Conservation (phyloP, 2,113 vertebrate genomes). For the Geococcyx californianus region DNA sequence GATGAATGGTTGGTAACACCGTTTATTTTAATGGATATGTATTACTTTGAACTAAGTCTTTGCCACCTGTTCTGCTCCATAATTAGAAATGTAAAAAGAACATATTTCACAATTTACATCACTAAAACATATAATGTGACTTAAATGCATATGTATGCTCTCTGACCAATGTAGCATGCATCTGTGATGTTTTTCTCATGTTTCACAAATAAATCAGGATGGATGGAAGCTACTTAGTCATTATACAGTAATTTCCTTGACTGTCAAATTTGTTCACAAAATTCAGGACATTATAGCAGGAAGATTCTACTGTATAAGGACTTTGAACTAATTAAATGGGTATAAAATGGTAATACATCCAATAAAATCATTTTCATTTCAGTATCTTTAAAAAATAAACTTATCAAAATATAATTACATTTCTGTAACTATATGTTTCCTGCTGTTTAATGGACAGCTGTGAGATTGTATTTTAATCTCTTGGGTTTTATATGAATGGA, state of each 20-base stretch:
- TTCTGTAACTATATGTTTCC: conserved; percentile 22
- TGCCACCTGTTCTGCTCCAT: conserved; percentile 64
- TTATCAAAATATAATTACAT: background rate
- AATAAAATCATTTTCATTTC: background rate
- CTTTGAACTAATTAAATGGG: background rate
- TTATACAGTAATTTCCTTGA: conserved; percentile 7
- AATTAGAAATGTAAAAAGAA: conserved; percentile 65
- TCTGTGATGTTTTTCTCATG: background rate
- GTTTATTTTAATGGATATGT: conserved; percentile 67
- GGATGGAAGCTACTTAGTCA: background rate
- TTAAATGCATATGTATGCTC: conserved; percentile 47
- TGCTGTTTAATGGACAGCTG: conserved; percentile 26
- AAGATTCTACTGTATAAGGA: background rate
- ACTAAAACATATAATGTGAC: conserved; percentile 29
- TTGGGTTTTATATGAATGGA: background rate
- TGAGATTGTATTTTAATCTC: background rate
- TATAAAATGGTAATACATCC: background rate
- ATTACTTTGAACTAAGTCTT: conserved; percentile 65
- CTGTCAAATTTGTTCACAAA: background rate
- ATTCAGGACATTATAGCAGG: background rate
- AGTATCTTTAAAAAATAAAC: conserved; percentile 1
- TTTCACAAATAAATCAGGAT: conserved; percentile 32
- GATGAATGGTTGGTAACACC: conserved; percentile 52
- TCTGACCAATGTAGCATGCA: conserved; percentile 10
- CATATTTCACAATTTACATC: conserved; percentile 65